Evolutionary conservation across 2,888 invertebrate genomes (phyloP), one percentile per base, ranked within the genome.

Genomic region (Cephus pulcher): DNA sequence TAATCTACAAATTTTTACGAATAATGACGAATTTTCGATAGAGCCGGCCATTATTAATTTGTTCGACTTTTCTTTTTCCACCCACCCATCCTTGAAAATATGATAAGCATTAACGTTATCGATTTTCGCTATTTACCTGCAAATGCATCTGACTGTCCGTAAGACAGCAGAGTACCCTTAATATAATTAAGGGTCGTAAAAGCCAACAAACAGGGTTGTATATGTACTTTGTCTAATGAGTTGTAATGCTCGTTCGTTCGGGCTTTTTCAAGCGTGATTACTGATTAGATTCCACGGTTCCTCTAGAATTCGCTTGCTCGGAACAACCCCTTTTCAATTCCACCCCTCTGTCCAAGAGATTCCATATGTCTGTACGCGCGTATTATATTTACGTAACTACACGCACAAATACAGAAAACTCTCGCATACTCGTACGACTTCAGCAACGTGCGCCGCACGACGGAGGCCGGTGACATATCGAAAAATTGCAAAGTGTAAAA

Each of bases 151-250:
- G 40, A 4, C 15, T 15, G 6, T 2, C 15, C 15, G 40, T 15
- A 15, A 15, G 40, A 15, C 15, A 15, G 15, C 15, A 6, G 40
- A 15, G 15, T 1, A 40, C 40, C 40, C 40, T 40, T 6, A 15
- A 40, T 40, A 40, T 40, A 15, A 40, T 56, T 56, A 56, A 56
- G 23, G 56, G 9, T 56, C 23, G 56, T 23, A 56, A 23, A 56
- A 56, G 23, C 23, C 56, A 56, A 56, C 56, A 6, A 2, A 56
- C 23, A 23, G 56, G 56, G 23, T 23, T 56, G 56, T 56, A 56
- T 76, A 82, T 80, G 84, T 81, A 80, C 84, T 85, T 84, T 84
- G 82, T 84, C 77, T 85, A 85, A 85, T 85, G 85, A 84, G 81
- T 84, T 81, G 85, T 84, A 82, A 85, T 84, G 81, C 80, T 73